Conservation (phyloP, 2,888 invertebrate species). For the Nephrotoma appendiculata region DNA sequence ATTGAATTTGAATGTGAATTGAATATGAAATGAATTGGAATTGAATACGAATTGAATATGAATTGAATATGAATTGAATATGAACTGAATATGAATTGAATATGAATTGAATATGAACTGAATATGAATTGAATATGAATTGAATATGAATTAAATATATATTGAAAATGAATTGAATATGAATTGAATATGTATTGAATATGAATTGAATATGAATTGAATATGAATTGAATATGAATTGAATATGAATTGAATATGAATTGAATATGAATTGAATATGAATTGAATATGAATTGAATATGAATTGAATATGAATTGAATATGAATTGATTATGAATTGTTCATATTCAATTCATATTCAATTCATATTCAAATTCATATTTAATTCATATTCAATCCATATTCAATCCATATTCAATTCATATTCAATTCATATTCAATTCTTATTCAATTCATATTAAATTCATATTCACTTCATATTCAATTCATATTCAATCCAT, state of each 20-base stretch:
- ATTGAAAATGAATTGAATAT: not conserved
- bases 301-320: not conserved
- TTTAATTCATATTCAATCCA: too few relatives aligned
- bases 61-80: not conserved
- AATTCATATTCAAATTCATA: too few relatives aligned
- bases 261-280: not conserved
- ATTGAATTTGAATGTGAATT: not conserved
- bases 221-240: not conserved
- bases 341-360: too few relatives aligned
- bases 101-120: not conserved
- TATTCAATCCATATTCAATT: too few relatives aligned
- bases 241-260: not conserved
- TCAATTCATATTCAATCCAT: too few relatives aligned
- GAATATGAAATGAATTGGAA: not conserved
- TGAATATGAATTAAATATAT: not conserved
- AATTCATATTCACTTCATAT: too few relatives aligned
- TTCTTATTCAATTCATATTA: too few relatives aligned
- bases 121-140: not conserved
- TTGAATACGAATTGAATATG: not conserved
- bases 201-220: not conserved
- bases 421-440: too few relatives aligned
- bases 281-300: not conserved
- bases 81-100: not conserved
- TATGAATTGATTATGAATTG: not conserved
- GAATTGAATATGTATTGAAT: not conserved